Evolutionary conservation across 2,113 vertebrate genomes (phyloP).

Genomic region (Forbesichthys agassizii): DNA sequence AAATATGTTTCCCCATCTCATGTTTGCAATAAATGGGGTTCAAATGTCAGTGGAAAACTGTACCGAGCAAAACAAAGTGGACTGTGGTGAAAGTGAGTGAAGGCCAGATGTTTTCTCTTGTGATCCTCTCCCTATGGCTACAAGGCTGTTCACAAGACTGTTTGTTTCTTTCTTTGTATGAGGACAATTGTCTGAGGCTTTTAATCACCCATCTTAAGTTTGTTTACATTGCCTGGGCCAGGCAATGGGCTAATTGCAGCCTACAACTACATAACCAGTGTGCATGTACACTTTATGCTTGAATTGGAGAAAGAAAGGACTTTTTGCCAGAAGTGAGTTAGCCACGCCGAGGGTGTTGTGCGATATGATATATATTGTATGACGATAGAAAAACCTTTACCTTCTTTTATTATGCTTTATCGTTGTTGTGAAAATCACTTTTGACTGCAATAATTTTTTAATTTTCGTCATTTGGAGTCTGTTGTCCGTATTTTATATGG

Average conservation of each 20-base stretch:
- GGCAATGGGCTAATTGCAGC: conserved; percentile 9
- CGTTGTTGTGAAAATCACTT: too few relatives aligned
- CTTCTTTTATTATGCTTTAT: too few relatives aligned
- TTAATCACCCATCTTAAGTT: background rate
- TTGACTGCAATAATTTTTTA: too few relatives aligned
- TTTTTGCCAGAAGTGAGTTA: too few relatives aligned
- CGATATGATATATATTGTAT: too few relatives aligned
- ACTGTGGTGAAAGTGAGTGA: conserved; percentile 7
- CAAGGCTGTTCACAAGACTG: background rate
- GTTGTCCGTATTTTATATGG: too few relatives aligned
- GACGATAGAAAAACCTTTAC: too few relatives aligned
- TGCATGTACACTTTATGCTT: background rate
- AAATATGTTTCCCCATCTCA: background rate
- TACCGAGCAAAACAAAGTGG: conserved; percentile 1
- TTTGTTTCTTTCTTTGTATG: background rate
- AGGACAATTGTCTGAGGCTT: conserved; percentile 7
- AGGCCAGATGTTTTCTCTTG: conserved; percentile 22
- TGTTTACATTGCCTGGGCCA: conserved; percentile 7
- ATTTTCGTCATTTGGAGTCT: too few relatives aligned
- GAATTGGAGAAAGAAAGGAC: background rate
- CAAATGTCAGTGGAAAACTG: background rate
- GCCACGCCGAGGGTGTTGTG: too few relatives aligned
- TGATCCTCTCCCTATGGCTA: background rate
- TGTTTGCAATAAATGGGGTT: background rate
- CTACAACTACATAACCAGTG: background rate